Conservation (phyloP, 2,888 invertebrate species). For the Tolmerus cingulatus region DNA sequence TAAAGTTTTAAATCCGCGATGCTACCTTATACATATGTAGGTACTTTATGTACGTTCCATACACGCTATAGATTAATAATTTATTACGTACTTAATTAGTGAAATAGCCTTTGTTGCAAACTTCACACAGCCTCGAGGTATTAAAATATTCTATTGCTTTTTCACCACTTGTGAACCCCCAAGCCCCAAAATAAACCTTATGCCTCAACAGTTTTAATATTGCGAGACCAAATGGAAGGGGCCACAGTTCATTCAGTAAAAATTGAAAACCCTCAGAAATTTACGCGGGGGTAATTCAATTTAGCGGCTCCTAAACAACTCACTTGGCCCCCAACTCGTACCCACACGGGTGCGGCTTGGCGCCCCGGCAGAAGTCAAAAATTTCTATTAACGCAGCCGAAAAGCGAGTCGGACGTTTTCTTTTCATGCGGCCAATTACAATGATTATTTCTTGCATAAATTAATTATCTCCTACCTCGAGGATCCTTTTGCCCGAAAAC, state of each 20-base stretch:
- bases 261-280: background rate
- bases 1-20: too few species aligned
- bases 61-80: background rate
- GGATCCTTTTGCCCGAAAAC: background rate
- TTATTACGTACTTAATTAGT: background rate
- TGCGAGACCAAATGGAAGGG: background rate
- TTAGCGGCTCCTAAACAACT: background rate
- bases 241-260: background rate
- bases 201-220: background rate
- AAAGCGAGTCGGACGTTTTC: background rate
- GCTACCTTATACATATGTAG: too few species aligned
- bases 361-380: constrained; percentile 1
- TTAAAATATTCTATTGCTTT: background rate
- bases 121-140: background rate
- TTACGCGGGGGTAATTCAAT: background rate
- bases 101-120: background rate
- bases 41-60: too few species aligned
- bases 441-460: constrained; percentile 10
- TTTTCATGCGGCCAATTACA: constrained; percentile 1
- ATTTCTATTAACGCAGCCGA: background rate
- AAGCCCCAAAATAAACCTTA: background rate
- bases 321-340: background rate
- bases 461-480: constrained; percentile 15
- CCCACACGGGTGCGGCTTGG: background rate
- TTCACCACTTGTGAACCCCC: background rate